Base-by-base conservation (phyloP, 2,888 invertebrate species). In the Petrophora chlorosata region DNA sequence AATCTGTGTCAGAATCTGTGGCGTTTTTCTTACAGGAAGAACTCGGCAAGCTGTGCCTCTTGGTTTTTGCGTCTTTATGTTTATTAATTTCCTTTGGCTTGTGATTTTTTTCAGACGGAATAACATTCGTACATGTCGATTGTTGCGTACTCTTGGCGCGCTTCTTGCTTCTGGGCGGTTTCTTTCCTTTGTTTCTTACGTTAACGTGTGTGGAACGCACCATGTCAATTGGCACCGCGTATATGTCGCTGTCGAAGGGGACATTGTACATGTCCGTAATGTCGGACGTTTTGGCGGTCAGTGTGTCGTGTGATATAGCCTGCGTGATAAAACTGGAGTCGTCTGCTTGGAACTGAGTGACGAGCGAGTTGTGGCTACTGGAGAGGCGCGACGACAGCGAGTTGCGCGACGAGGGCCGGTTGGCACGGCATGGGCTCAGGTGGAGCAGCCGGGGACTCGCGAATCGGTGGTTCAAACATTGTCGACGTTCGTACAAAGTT, bases 251-350 rank as follows among this genome's bases (percentile, higher is more conserved):
- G 73, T 96, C 96, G 65, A 96, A 95, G 56, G 96, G 96, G 51
- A 96, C 96, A 85, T 96, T 96, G 78, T 96, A 96, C 91, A 96
- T 94, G 78, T 96, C 96, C 23, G 94, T 93, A 51, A 96, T 96
- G 71, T 95, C 95, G 54, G 94, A 93, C n/a, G 94, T 93, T 54
- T 94, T 92, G 3, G 83, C 72, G 5, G 92, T 90, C 23, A 96
- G 87, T 1, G 95, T 94, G 72, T 96, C 96, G 72, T 96, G 96
- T 0, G 96, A 96, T 90, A 96, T 96, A 19, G 96, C 96, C 73
- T 96, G 96, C 0, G 96, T 96, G 59, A 96, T 96, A 75, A 96
- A 96, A 72, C 94, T 95, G 12, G 96, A 96, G 76, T 96, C 96
- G 70, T 96, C 96, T 1, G 92, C 94, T 82, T 94, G 95, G 67